Conservation (phyloP, 1,140 invertebrate genomes). For the Trissolcus basalis region DNA sequence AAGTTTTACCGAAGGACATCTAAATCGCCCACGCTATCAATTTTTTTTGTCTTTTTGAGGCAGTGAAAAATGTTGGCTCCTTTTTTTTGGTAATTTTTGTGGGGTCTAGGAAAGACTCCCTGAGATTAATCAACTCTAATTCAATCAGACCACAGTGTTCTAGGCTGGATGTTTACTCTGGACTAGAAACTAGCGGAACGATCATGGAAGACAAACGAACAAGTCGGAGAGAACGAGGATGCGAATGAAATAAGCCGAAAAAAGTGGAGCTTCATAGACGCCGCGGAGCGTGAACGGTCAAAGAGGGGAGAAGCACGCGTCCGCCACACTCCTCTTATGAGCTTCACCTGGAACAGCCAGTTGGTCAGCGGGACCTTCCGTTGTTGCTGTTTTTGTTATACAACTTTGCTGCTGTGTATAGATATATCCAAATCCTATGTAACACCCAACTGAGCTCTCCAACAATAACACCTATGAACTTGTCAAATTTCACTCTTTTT, state of each 20-base stretch:
- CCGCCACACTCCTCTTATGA: slow-evolving; percentile 70
- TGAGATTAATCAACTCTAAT: slow-evolving; percentile 51
- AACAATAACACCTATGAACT: slow-evolving; percentile 26
- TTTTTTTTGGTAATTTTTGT: no score
- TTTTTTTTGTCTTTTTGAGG: no score
- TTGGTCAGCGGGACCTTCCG: slow-evolving; percentile 64
- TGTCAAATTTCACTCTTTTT: slow-evolving; percentile 9
- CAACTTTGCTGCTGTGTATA: slow-evolving; percentile 58
- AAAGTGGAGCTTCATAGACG: slow-evolving; percentile 57
- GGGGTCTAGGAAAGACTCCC: no score
- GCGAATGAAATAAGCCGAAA: slow-evolving; percentile 45
- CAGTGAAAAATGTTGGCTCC: not conserved
- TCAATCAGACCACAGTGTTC: slow-evolving; percentile 25
- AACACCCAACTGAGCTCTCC: no score
- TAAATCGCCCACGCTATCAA: no score
- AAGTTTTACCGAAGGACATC: no score
- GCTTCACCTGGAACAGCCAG: slow-evolving; percentile 68
- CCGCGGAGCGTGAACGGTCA: slow-evolving; percentile 61
- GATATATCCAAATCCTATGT: slow-evolving; percentile 66
- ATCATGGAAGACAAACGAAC: slow-evolving; percentile 49
- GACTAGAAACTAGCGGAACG: slow-evolving; percentile 31
- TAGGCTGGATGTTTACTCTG: slow-evolving; percentile 40
- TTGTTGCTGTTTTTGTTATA: slow-evolving; percentile 61
- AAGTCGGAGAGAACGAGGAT: slow-evolving; percentile 29
- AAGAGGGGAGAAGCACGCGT: slow-evolving; percentile 75